A percentile compares a stretch with the other conserved stretches of the same genome.
phyloP scores from a whole-genome alignment of 2,797 vertebrate species.

The Selene dorsalis region DNA sequence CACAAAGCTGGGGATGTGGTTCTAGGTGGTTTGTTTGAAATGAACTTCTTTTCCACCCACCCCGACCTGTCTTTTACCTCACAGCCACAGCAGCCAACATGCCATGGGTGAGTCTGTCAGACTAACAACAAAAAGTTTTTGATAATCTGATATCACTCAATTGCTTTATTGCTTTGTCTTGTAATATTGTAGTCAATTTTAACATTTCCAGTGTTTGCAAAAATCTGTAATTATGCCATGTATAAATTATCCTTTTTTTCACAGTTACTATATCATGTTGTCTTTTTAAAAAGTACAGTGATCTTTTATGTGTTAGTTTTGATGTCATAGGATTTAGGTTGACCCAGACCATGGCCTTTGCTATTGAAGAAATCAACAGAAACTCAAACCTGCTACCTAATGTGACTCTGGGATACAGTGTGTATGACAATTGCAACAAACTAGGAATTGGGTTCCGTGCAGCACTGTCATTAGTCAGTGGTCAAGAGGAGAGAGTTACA shows the following conservation, averaged over 20 bases:
- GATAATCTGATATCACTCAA: background rate
- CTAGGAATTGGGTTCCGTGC: conserved; percentile 77
- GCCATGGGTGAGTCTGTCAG: conserved; percentile 53
- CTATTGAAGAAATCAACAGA: conserved; percentile 74
- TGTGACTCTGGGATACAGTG: conserved; percentile 79
- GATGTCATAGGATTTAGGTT: conserved; percentile 64
- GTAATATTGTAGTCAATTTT: background rate
- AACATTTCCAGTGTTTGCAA: background rate
- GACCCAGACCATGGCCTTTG: conserved; percentile 80
- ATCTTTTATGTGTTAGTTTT: conserved; percentile 45
- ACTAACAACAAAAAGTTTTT: background rate
- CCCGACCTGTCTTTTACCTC: conserved; percentile 74
- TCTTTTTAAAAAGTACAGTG: background rate
- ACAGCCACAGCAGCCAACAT: conserved; percentile 62
- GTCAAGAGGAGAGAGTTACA: conserved; percentile 54
- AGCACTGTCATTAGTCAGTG: conserved; percentile 68
- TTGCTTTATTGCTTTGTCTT: background rate
- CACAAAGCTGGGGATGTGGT: conserved; percentile 71
- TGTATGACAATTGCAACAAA: conserved; percentile 83
- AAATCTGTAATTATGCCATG: conserved; percentile 3
- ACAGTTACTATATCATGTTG: conserved; percentile 11
- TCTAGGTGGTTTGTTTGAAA: conserved; percentile 75
- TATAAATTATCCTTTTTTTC: conserved; percentile 30
- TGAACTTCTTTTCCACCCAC: conserved; percentile 64
- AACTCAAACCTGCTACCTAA: conserved; percentile 71